Base-by-base conservation (phyloP, 2,797 vertebrate genomes). In the Malurus leucopterus region DNA sequence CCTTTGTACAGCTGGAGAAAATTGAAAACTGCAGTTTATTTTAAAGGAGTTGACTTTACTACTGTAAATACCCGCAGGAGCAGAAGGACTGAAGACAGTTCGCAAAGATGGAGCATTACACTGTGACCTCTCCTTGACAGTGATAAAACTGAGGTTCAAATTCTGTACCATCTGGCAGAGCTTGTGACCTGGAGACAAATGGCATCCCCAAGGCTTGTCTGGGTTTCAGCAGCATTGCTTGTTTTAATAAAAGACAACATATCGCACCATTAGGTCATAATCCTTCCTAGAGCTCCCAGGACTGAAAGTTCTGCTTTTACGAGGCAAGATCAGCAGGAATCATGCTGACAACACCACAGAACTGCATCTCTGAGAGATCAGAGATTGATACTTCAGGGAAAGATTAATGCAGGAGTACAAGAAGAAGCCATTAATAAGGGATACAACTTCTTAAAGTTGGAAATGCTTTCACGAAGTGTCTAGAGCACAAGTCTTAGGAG, bases 401-500 rank as follows among this genome's bases (percentile, higher is more conserved):
- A 76, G 6, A 16, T 15, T 63, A 36, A 73, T 21, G n/a, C 43
- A 53, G 19, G 19, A 40, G 1, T 41, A 73, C 47, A 67, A 65
- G 34, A 8, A 81, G 34, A 71, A 81, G 46, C 15, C 11, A 3
- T 3, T 32, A 63, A 44, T 15, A 61, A 40, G 5, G 5, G 29
- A 53, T 17, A 6, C 10, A 49, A 16, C 27, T 61, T 63, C 41
- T 41, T 14, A 13, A 15, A 59, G 32, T 0, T 0, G 0, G 16
- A 74, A 62, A 47, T 17, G 15, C 13, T 46, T 67, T 43, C 8
- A 4, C 34, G 53, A 62, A 75, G 26, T 13, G 29, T 27, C 29
- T 54, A 1, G 11, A 62, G 34, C 12, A 43, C 27, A 61, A 16
- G 22, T 29, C 22, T 22, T n/a, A 20, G 3, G 12, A 77, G n/a